These are phyloP conservation scores for Archegozetes longisetosus DNA, from an alignment of 1,140 invertebrate genomes.

Conservation along the genomic window DNA sequence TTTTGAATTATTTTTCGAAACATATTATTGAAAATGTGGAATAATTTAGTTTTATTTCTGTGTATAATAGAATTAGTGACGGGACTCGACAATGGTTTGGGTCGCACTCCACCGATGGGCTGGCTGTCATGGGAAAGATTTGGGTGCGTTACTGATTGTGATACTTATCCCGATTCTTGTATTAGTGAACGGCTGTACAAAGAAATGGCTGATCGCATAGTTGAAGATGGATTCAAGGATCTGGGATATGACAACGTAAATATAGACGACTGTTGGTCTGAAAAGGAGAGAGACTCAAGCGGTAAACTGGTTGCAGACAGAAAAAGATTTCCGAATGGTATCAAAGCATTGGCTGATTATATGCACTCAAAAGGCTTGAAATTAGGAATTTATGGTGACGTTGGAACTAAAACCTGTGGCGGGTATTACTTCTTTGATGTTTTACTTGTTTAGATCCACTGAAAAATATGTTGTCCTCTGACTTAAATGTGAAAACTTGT, in stretches of 20 bases:
- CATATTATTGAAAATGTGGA: too few relatives aligned
- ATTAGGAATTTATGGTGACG: constrained; percentile 42
- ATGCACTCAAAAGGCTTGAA: constrained; percentile 36
- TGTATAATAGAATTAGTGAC: too few relatives aligned
- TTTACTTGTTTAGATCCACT: too few relatives aligned
- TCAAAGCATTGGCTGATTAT: constrained; percentile 60
- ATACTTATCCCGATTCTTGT: constrained; percentile 12
- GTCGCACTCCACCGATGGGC: constrained; percentile 68
- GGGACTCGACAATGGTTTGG: constrained; percentile 75
- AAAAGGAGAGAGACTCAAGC: constrained; percentile 38
- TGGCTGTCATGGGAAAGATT: constrained; percentile 90
- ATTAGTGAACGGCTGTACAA: constrained; percentile 72
- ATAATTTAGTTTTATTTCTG: too few relatives aligned
- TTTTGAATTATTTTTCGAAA: too few relatives aligned
- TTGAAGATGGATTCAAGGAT: constrained; percentile 69
- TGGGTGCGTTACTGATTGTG: constrained; percentile 39
- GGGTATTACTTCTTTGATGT: constrained; percentile 44
- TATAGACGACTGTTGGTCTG: constrained; percentile 90
- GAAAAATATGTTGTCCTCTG: too few relatives aligned
- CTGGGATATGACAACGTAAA: constrained; percentile 85
- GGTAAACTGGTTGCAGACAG: constrained; percentile 63
- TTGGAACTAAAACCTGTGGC: constrained; percentile 39
- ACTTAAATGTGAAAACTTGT: too few relatives aligned
- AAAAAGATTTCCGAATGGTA: constrained; percentile 74
- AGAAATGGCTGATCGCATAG: constrained; percentile 76